A percentile compares a stretch with the other conserved stretches of the same genome.
phyloP scores from a whole-genome alignment of 2,113 vertebrate genomes.

The Arvicanthis niloticus region DNA sequence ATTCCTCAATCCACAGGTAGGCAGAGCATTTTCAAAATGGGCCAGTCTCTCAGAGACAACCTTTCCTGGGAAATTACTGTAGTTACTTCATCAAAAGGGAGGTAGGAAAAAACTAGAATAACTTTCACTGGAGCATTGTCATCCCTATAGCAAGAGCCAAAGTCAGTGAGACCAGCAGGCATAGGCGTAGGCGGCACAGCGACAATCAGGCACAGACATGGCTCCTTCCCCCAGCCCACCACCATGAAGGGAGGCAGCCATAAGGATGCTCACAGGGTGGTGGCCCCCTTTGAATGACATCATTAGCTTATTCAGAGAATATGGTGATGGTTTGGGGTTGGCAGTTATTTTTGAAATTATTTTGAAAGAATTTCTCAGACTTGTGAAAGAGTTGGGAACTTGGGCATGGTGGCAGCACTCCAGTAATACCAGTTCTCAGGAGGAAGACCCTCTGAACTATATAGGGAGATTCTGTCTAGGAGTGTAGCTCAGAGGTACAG shows the following conservation, averaged over 20 bases:
- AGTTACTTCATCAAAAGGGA: background rate
- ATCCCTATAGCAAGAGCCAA: background rate
- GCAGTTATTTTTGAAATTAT: background rate
- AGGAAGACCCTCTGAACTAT: background rate
- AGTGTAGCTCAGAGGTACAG: background rate
- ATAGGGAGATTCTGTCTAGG: background rate
- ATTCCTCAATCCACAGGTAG: background rate
- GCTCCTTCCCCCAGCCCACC: too few relatives aligned
- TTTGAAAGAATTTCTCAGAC: background rate
- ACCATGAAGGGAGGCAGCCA: background rate
- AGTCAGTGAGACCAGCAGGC: background rate
- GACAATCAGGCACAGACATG: fast-evolving
- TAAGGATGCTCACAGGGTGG: background rate
- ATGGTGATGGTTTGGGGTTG: background rate
- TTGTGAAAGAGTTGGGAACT: background rate
- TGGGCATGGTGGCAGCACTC: background rate
- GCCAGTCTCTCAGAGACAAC: background rate
- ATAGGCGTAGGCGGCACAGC: fast-evolving
- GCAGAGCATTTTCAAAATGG: background rate
- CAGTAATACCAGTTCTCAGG: background rate
- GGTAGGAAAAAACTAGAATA: background rate
- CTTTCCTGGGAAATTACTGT: background rate
- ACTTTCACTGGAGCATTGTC: background rate
- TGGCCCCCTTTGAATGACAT: fast-evolving
- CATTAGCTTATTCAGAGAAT: too few relatives aligned